These are phyloP conservation scores for Hyalella azteca DNA, from an alignment of 2,888 invertebrate genomes.

Conservation along the genomic window DNA sequence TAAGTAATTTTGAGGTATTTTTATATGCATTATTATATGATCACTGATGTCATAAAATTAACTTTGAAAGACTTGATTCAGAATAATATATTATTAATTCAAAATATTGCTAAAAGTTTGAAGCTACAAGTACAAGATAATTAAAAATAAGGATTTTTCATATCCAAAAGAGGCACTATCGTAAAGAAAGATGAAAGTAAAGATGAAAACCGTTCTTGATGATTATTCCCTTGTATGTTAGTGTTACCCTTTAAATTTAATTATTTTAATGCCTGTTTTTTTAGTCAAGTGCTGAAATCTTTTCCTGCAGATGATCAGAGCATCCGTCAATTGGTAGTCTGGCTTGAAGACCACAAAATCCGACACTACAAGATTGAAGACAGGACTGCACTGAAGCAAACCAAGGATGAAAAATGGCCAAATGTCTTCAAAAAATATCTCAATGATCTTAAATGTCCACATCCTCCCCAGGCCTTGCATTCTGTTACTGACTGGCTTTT, in stretches of 20 bases:
- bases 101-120: too few relatives aligned
- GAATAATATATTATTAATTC: too few relatives aligned
- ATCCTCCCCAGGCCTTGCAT: conserved; percentile 66
- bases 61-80: too few relatives aligned
- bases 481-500: conserved; percentile 86
- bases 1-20: too few relatives aligned
- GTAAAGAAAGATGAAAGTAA: too few relatives aligned
- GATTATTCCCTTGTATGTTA: not conserved
- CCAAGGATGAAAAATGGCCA: conserved; percentile 70
- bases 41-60: too few relatives aligned
- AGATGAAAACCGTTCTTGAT: not conserved
- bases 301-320: conserved; percentile 48
- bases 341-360: conserved; percentile 94
- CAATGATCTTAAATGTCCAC: conserved; percentile 76
- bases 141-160: too few relatives aligned
- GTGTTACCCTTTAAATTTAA: not conserved
- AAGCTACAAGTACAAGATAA: too few relatives aligned
- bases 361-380: conserved; percentile 85
- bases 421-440: conserved; percentile 76
- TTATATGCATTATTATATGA: too few relatives aligned
- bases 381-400: conserved; percentile 71
- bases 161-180: too few relatives aligned
- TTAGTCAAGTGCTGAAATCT: not conserved
- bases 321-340: conserved; percentile 71
- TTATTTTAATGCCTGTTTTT: not conserved